phyloP scores from a whole-genome alignment of 2,888 invertebrate species.

The Odontocolon sp. region DNA sequence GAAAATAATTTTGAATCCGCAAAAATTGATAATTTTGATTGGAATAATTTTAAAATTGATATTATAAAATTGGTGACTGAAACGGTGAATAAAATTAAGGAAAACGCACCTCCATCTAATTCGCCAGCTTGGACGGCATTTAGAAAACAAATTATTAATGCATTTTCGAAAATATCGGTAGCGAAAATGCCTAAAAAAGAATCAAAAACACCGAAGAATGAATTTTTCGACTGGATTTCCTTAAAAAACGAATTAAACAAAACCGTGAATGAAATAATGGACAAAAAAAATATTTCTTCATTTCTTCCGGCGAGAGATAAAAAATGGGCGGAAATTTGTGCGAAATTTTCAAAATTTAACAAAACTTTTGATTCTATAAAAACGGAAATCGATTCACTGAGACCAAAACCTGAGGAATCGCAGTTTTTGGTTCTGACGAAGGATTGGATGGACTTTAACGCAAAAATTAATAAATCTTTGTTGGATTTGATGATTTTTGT shows the following conservation, averaged over 20 bases:
- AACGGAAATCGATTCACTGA: slow-evolving; percentile 9
- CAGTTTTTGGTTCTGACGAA: slow-evolving; percentile 35
- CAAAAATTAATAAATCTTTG: slow-evolving; percentile 55
- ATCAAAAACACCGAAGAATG: neutral
- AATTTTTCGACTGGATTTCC: slow-evolving; percentile 43
- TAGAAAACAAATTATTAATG: slow-evolving; percentile 28
- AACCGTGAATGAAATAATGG: slow-evolving; percentile 35
- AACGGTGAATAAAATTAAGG: slow-evolving; percentile 48
- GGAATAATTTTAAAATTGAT: slow-evolving; percentile 55
- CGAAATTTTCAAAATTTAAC: slow-evolving; percentile 9
- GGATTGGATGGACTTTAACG: slow-evolving; percentile 59
- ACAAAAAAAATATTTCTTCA: neutral
- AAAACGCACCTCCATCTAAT: slow-evolving; percentile 46
- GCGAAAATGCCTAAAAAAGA: neutral
- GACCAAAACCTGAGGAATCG: slow-evolving; percentile 25
- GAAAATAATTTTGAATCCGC: neutral
- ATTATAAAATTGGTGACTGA: slow-evolving; percentile 48
- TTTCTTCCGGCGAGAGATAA: neutral
- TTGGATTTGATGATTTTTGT: slow-evolving; percentile 26
- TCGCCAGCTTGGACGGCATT: slow-evolving; percentile 51
- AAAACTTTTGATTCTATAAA: neutral
- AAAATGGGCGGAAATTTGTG: neutral
- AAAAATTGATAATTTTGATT: slow-evolving; percentile 43
- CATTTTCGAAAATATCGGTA: neutral
- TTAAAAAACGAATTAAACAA: slow-evolving; percentile 52